Evolutionary conservation across 2,797 vertebrate species (phyloP), one percentile per base, ranked within the genome.

Genomic region (Clamator glandarius): DNA sequence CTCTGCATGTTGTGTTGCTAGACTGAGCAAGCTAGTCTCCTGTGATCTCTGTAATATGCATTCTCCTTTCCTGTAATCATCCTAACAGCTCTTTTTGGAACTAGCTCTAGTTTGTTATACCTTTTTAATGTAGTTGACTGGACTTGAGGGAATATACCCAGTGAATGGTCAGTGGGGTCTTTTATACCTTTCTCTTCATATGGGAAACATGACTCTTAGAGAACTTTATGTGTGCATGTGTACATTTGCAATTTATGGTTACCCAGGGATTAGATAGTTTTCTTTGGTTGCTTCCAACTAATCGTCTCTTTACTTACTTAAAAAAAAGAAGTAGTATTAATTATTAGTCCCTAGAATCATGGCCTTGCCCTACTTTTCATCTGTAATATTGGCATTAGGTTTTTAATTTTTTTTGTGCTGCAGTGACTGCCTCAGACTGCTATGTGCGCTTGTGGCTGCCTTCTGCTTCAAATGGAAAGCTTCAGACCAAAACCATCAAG

Each of bases 361-460:
- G 55, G 11, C 70, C 69, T 81, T 62, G 8, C 24, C 39, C 42
- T 84, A 2, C 33, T 84, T 67, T 82, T 82, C 13, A 19, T 66
- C 73, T 88, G 2, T 81, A 92, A 78, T 15, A 52, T 1, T 75
- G 68, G 16, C 41, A 48, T 68, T 13, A 21, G 36, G 50, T 69
- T 82, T 94, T 87, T 20, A 48, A 89, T 91, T 86, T 90, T 95
- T 95, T 66, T 61, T 88, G 48, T 87, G 59, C 84, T 77, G 2
- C 95, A 99, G 99, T 96, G 58, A 98, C 97, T 14, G 62, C 95
- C 46, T 98, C 98, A 24, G 98, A 98, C 95, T 98, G 97, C 91
- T 99, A 98, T 2, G 98, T 99, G 36, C 97, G 97, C 25, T 92
- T 99, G 63, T 96, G 96, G 92, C 97, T 99, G 61, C 98, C 98